Percentiles rank a stretch among this genome's conserved stretches.
phyloP scores from a whole-genome alignment of 1,140 invertebrate genomes.

The Limonius californicus region DNA sequence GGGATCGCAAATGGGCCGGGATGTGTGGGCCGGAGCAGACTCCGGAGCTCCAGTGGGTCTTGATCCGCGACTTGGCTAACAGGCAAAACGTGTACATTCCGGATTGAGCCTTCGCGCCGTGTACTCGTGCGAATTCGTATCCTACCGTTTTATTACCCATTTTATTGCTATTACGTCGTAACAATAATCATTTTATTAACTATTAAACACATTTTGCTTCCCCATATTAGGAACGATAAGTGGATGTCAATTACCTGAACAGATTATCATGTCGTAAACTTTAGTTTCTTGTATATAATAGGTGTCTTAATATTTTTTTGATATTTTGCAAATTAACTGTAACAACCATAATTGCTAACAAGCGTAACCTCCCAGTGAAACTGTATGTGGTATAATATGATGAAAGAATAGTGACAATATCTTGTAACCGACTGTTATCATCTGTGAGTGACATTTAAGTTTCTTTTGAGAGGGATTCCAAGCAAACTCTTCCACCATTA shows the following conservation, averaged over 20 bases:
- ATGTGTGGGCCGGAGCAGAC: slow-evolving; percentile 45
- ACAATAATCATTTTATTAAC: slow-evolving; percentile 44
- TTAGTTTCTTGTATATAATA: background rate
- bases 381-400: too few relatives aligned
- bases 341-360: too few relatives aligned
- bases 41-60: slow-evolving; percentile 46
- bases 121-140: slow-evolving; percentile 29
- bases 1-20: slow-evolving; percentile 45
- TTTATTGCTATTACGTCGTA: slow-evolving; percentile 40
- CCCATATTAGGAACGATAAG: slow-evolving; percentile 9
- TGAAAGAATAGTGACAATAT: background rate
- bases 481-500: slow-evolving; percentile 41
- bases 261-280: slow-evolving; percentile 8
- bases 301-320: too few relatives aligned
- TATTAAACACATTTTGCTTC: slow-evolving; percentile 27
- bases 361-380: too few relatives aligned
- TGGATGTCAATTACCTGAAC: slow-evolving; percentile 9
- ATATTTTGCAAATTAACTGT: too few relatives aligned
- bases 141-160: slow-evolving; percentile 39
- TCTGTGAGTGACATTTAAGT: background rate
- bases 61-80: slow-evolving; percentile 43
- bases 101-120: slow-evolving; percentile 40
- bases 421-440: background rate
- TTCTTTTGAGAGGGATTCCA: background rate
- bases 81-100: slow-evolving; percentile 41